A percentile compares a stretch with the other conserved stretches of the same genome.
phyloP scores from a whole-genome alignment of 1,140 invertebrate genomes.

The Colletes gigas region DNA sequence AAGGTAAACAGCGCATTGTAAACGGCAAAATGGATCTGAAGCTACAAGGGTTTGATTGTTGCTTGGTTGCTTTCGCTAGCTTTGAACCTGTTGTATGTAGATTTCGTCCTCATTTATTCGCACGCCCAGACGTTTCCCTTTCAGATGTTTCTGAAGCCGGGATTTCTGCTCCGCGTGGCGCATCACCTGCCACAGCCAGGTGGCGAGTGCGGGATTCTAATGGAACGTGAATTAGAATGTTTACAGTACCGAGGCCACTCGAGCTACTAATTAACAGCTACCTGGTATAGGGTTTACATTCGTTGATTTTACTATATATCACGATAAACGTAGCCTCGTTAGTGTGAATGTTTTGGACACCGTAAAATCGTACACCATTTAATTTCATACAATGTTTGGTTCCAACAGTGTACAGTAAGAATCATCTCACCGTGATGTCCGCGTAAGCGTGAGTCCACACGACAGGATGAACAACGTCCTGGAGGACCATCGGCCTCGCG shows the following conservation, averaged over 20 bases:
- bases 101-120: constrained; percentile 72
- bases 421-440: constrained; percentile 87
- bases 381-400: too few species aligned
- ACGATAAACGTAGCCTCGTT: too few species aligned
- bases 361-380: neutral
- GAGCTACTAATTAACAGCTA: too few species aligned
- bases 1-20: neutral
- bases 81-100: constrained; percentile 75
- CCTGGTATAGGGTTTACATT: too few species aligned
- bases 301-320: too few species aligned
- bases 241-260: constrained; percentile 1
- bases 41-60: constrained; percentile 38
- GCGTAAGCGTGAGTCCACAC: constrained; percentile 95
- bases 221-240: constrained; percentile 35
- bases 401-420: too few species aligned
- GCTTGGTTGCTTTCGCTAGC: constrained; percentile 35
- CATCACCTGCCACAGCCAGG: constrained; percentile 78
- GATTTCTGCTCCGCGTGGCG: constrained; percentile 71
- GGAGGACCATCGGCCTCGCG: constrained; percentile 92
- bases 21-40: constrained; percentile 27
- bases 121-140: constrained; percentile 71
- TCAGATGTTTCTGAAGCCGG: constrained; percentile 71
- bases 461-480: constrained; percentile 88
- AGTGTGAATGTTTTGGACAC: too few species aligned
- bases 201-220: constrained; percentile 78